Base-by-base conservation (phyloP, 2,888 invertebrate species). In the Drosophila villosipedis region DNA sequence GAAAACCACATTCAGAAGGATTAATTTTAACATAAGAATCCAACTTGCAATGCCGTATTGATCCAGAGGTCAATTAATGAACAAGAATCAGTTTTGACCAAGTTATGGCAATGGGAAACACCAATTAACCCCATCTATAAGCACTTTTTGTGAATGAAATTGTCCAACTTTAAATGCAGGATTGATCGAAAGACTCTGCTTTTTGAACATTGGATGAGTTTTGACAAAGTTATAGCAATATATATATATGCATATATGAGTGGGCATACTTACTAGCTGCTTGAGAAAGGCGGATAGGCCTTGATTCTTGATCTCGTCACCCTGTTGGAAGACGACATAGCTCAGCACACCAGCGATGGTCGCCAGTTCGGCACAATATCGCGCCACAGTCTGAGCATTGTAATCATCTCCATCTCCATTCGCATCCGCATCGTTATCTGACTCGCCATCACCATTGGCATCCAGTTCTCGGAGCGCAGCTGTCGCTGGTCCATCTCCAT, bases 241-340 rank as follows among this genome's bases (percentile, higher is more conserved):
- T 7, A 7, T 1, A 1, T 41, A n/a, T 41, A n/a, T 33, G n/a
- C n/a, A 22, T 12, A 33, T 37, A n/a, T n/a, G n/a, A n/a, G n/a
- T n/a, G 4, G 31, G 12, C 22, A 47, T 47, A 47, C 80, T 52
- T 41, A 98, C 98, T 95, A 99, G 94, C 93, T 99, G 99, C 89
- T 97, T 97, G 65, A 98, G 94, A 94, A 98, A 99, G 0, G 97
- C 97, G 62, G 96, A 94, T 16, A 98, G 92, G 6, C 99, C 99
- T 92, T 99, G 98, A 92, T 99, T 98, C 93, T 97, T 96, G 69
- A 99, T 96, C 94, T 99, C 99, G 86, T 97, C 97, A 0, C 98
- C 97, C 92, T 99, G 98, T 93, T 99, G 99, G 73, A 98, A 94
- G 70, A 98, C 94, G 7, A 99, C 95, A 91, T 98, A 99, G 89